Evolutionary conservation across 2,888 invertebrate species (phyloP).

Genomic region (Notodonta dromedarius): DNA sequence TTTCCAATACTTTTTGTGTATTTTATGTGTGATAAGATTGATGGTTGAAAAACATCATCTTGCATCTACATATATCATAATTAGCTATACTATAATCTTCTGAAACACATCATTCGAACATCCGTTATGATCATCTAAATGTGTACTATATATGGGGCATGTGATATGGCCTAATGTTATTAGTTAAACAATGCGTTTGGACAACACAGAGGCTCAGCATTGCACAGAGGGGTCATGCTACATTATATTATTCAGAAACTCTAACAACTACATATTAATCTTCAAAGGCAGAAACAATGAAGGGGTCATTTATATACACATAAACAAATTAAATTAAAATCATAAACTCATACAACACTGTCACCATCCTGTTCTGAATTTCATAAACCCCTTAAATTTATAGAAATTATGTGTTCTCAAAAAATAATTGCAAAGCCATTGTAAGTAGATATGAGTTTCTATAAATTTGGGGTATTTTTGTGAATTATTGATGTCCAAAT

Average conservation of each 20-base stretch:
- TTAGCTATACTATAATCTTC: too few species aligned
- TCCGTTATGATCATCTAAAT: not conserved
- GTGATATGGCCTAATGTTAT: constrained; percentile 22
- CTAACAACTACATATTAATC: not conserved
- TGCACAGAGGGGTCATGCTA: constrained; percentile 6
- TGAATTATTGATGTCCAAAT: too few species aligned
- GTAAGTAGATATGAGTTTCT: too few species aligned
- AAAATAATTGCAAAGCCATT: too few species aligned
- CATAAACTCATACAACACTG: constrained; percentile 3
- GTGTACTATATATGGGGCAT: not conserved
- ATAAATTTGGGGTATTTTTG: too few species aligned
- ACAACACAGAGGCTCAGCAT: constrained; percentile 62
- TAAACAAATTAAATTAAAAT: not conserved
- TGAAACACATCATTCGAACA: not conserved
- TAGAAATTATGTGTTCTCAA: too few species aligned
- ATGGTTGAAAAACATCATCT: too few species aligned
- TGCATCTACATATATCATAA: too few species aligned
- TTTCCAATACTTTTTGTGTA: too few species aligned
- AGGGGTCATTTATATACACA: not conserved
- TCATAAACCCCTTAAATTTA: not conserved
- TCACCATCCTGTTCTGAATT: constrained; percentile 37
- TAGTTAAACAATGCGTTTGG: constrained; percentile 57
- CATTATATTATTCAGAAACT: not conserved
- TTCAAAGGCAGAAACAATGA: not conserved
- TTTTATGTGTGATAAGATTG: too few species aligned